phyloP scores from a whole-genome alignment of 2,797 vertebrate genomes.

The Gymnocypris eckloni region DNA sequence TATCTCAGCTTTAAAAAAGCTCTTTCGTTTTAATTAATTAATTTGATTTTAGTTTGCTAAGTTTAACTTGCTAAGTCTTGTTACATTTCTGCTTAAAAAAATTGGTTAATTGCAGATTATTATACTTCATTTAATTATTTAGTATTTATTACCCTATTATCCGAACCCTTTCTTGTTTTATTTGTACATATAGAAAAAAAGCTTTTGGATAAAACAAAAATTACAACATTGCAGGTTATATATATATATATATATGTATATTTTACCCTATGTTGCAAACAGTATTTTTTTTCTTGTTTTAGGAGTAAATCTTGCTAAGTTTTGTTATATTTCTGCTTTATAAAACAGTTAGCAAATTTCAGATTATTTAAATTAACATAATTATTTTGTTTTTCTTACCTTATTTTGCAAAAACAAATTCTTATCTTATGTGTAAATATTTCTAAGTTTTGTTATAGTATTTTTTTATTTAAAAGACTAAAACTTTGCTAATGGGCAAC shows the following conservation, averaged over 20 bases:
- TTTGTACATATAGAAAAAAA: no score
- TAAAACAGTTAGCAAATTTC: not conserved
- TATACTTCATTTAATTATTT: not conserved
- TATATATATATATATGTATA: no score
- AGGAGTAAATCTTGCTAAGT: not conserved
- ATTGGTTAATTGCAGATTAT: not conserved
- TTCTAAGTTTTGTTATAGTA: not conserved
- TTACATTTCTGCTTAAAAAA: constrained; percentile 1
- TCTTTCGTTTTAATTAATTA: no score
- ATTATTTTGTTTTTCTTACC: not conserved
- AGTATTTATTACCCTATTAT: not conserved
- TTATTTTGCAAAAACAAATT: not conserved
- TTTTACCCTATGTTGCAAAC: not conserved
- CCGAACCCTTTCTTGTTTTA: no score
- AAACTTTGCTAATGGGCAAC: not conserved
- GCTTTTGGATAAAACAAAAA: no score
- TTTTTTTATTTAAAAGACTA: not conserved
- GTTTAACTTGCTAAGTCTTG: not conserved
- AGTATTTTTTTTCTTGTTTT: not conserved
- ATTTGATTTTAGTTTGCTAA: no score
- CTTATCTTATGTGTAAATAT: not conserved
- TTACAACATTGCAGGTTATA: not conserved
- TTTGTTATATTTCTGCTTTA: not conserved
- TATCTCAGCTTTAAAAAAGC: no score
- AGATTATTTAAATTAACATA: not conserved